Base-by-base conservation (phyloP, 64 coral and sea anemone species). In the Cladopsammia gracilis region DNA sequence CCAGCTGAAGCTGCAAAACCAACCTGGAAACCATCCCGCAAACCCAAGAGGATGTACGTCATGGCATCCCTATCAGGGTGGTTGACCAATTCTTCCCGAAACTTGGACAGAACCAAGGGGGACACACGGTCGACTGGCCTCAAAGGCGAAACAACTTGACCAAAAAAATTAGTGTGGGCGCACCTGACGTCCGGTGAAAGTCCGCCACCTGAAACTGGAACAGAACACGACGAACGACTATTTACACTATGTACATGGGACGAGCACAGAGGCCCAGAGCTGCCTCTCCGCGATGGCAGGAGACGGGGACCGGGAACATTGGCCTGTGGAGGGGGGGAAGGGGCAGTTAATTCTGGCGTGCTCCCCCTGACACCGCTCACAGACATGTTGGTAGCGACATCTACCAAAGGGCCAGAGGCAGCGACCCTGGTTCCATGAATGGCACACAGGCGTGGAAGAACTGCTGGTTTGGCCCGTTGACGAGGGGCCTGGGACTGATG, bases 11-110 rank as follows among this genome's bases (percentile, higher is more conserved):
- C 23, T 4, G 77, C 18, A 11, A 89, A 89, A 44, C 87, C 26
- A 77, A 89, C 25, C 12, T 51, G 72, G 46, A 89, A 77, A 78
- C 72, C 87, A 43, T 60, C 8, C 11, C 26, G 87, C 10, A 74
- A 15, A 44, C 85, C 85, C 12, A 14, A 7, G 3, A 46, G 45
- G 20, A 74, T 0, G 73, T 34, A 89, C 14, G 43, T 15, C 15
- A 57, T n/a, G 34, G 44, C 23, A 9, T 10, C 15, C 69, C 46
- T 16, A 87, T 87, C 48, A 16, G 85, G 85, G 54, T 87, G 67
- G 20, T 69, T 0, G 3, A 8, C 22, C 34, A 87, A 57, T 24
- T 87, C 85, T 7, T 5, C 7, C 18, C 16, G 48, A 24, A 87
- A 87, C 13, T 73, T 25, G 14, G 26, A 7, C 5, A 48, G 47